Percentiles rank a stretch among this genome's conserved stretches.
These are phyloP conservation scores for Himalopsyche tibetana DNA, from an alignment of 2,888 invertebrate species.

Conservation along the genomic window DNA sequence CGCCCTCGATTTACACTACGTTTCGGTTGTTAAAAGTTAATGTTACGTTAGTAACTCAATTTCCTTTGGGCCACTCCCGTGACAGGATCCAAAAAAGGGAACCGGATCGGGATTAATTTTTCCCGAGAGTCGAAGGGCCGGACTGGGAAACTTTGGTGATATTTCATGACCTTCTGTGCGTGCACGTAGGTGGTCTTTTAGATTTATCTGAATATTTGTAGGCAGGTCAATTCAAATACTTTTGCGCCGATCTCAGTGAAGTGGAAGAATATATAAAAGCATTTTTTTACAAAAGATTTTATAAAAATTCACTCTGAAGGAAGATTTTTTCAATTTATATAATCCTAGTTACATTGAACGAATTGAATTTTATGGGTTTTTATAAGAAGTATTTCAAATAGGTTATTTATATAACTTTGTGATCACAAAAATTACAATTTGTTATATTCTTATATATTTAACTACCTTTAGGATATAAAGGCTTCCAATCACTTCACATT, in stretches of 20 bases:
- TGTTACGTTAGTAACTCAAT: conserved; percentile 35
- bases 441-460: no score
- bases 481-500: no score
- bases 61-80: conserved; percentile 4
- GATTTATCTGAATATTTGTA: conserved; percentile 5
- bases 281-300: not conserved
- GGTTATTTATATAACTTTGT: no score
- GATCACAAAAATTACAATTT: no score
- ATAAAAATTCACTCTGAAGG: no score
- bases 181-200: not conserved
- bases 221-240: not conserved
- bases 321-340: no score
- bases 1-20: not conserved
- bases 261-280: conserved; percentile 1
- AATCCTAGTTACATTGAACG: no score
- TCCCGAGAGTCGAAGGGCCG: not conserved
- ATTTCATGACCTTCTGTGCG: conserved; percentile 1
- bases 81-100: conserved; percentile 29
- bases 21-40: not conserved
- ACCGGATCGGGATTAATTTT: conserved; percentile 35
- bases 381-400: no score
- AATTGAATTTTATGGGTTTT: no score
- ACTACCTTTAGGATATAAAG: no score
- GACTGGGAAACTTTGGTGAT: conserved; percentile 24
- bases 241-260: not conserved